Evolutionary conservation across 2,113 vertebrate species (phyloP).

Genomic region (Todiramphus saurophagus): DNA sequence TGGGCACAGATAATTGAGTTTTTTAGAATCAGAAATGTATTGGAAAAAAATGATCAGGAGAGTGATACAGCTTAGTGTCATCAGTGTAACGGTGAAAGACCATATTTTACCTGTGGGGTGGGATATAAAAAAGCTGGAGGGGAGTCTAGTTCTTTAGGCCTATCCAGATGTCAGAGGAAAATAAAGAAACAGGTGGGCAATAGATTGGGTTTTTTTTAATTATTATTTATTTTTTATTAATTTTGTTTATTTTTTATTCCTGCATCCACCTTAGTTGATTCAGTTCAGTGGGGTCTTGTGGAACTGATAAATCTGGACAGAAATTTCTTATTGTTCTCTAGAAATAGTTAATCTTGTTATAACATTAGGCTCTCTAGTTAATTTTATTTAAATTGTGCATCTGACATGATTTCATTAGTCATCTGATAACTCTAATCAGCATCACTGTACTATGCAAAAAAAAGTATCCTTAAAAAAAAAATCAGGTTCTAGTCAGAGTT

Average conservation of each 20-base stretch:
- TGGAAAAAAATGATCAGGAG: not conserved
- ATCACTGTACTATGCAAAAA: not conserved
- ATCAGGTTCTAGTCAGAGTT: not conserved
- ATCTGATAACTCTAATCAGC: not conserved
- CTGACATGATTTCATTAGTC: not conserved
- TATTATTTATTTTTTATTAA: not conserved
- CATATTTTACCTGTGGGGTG: not conserved
- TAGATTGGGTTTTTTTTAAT: not conserved
- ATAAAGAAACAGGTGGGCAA: not conserved
- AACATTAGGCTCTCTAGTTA: not conserved
- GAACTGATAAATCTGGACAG: not conserved
- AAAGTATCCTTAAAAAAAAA: not conserved
- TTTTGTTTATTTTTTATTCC: not conserved
- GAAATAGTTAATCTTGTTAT: not conserved
- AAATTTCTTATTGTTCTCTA: not conserved
- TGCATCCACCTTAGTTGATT: fast-evolving
- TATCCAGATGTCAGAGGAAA: not conserved
- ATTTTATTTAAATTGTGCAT: not conserved
- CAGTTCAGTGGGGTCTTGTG: not conserved
- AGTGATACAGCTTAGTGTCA: not conserved
- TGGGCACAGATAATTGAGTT: not conserved
- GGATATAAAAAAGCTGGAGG: not conserved
- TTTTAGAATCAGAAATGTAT: not conserved
- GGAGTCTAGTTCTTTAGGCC: not conserved
- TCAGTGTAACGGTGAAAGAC: not conserved